Conservation (phyloP, 2,797 vertebrate genomes). For the Heterohyrax brucei region DNA sequence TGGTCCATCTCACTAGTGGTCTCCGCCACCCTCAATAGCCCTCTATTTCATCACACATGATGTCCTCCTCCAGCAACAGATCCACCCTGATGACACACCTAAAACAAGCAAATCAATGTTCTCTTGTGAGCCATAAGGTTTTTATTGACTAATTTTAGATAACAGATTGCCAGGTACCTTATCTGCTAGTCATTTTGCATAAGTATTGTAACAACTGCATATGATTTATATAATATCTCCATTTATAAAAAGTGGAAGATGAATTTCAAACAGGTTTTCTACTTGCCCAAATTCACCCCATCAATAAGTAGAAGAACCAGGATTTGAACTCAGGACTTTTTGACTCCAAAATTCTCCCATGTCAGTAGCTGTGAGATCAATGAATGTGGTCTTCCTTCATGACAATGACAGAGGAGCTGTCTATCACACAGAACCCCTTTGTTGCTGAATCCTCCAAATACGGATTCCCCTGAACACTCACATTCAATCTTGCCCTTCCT, state of each 20-base stretch:
- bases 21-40: too few species aligned
- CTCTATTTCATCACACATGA: too few species aligned
- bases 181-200: not conserved
- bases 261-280: constrained; percentile 1
- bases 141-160: too few species aligned
- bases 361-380: not conserved
- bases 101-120: too few species aligned
- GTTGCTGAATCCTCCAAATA: not conserved
- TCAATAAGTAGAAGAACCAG: not conserved
- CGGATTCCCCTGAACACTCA: not conserved
- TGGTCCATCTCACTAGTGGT: too few species aligned
- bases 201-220: not conserved
- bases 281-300: not conserved
- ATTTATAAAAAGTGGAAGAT: not conserved
- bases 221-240: not conserved
- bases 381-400: not conserved
- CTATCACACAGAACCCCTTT: not conserved
- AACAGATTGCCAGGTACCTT: not conserved
- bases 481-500: not conserved
- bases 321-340: not conserved
- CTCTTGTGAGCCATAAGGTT: too few species aligned
- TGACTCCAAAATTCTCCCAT: not conserved
- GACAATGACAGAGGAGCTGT: not conserved
- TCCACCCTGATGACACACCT: too few species aligned
- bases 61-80: too few species aligned